Evolutionary conservation across 1,140 invertebrate species (phyloP).

Genomic region (Sitodiplosis mosellana): DNA sequence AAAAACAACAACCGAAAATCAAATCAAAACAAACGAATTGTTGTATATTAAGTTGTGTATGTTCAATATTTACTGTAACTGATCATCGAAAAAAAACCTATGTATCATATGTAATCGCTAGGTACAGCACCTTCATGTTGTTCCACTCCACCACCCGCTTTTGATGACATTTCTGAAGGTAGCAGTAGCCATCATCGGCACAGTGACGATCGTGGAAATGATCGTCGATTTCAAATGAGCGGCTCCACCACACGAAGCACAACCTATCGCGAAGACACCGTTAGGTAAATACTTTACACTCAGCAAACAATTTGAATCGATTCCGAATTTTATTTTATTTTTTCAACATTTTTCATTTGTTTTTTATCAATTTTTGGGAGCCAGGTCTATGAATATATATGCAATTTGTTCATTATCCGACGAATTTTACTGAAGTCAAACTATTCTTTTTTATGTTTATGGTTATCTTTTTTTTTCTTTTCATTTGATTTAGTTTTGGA

Average conservation of each 20-base stretch:
- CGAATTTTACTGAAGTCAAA: too few species aligned
- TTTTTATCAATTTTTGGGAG: too few species aligned
- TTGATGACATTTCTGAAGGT: conserved; percentile 52
- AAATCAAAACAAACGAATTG: too few species aligned
- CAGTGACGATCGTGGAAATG: conserved; percentile 28
- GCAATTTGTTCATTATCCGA: too few species aligned
- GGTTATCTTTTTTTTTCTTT: neutral
- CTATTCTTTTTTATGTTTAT: neutral
- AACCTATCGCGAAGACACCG: conserved; percentile 9
- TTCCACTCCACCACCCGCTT: conserved; percentile 74
- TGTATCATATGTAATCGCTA: conserved; percentile 13
- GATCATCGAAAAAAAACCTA: too few species aligned
- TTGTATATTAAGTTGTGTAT: too few species aligned
- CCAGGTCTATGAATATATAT: too few species aligned
- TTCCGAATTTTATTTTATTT: too few species aligned
- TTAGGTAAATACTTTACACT: conserved; percentile 2
- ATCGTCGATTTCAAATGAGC: conserved; percentile 1
- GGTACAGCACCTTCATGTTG: conserved; percentile 38
- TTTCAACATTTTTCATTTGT: too few species aligned
- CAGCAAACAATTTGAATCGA: too few species aligned
- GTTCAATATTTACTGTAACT: too few species aligned
- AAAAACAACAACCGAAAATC: too few species aligned
- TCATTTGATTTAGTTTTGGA: neutral
- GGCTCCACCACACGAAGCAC: conserved; percentile 6
- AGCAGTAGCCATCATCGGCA: conserved; percentile 31